phyloP scores from a whole-genome alignment of 2,888 invertebrate species.

The Arge pagana region DNA sequence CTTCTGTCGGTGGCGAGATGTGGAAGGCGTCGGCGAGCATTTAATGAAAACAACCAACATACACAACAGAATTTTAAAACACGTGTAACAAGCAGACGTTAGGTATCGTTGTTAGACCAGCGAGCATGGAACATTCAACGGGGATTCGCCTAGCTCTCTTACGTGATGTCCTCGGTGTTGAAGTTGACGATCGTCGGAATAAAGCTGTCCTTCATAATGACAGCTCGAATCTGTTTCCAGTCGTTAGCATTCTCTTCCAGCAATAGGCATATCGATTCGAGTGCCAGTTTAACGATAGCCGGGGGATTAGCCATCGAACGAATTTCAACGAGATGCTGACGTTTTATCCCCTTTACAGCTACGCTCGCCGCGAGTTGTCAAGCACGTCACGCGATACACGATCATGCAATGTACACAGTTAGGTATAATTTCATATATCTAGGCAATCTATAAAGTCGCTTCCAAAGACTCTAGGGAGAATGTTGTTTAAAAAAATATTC shows the following conservation, averaged over 20 bases:
- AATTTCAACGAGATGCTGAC: constrained; percentile 93
- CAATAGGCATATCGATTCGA: constrained; percentile 92
- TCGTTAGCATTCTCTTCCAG: constrained; percentile 89
- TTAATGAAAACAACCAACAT: constrained; percentile 28
- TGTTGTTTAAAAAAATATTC: too few relatives aligned
- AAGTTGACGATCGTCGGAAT: constrained; percentile 93
- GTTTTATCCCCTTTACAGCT: constrained; percentile 96
- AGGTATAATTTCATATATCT: constrained; percentile 3
- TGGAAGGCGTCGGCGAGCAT: constrained; percentile 13
- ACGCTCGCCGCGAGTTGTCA: constrained; percentile 36
- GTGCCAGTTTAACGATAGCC: constrained; percentile 86
- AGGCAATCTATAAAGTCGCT: too few relatives aligned
- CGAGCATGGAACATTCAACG: constrained; percentile 44
- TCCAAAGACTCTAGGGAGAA: too few relatives aligned
- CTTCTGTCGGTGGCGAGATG: too few relatives aligned
- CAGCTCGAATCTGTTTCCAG: constrained; percentile 91
- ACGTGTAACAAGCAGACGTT: constrained; percentile 46
- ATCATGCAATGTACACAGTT: constrained; percentile 8
- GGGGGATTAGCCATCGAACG: constrained; percentile 95
- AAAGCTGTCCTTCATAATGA: constrained; percentile 94
- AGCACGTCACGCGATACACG: constrained; percentile 13
- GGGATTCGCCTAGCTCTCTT: constrained; percentile 62
- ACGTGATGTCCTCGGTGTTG: constrained; percentile 90
- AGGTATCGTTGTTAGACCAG: constrained; percentile 40
- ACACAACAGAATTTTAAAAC: constrained; percentile 23